These are phyloP conservation scores for Coptotermes formosanus DNA, from an alignment of 1,140 invertebrate genomes.

Conservation along the genomic window DNA sequence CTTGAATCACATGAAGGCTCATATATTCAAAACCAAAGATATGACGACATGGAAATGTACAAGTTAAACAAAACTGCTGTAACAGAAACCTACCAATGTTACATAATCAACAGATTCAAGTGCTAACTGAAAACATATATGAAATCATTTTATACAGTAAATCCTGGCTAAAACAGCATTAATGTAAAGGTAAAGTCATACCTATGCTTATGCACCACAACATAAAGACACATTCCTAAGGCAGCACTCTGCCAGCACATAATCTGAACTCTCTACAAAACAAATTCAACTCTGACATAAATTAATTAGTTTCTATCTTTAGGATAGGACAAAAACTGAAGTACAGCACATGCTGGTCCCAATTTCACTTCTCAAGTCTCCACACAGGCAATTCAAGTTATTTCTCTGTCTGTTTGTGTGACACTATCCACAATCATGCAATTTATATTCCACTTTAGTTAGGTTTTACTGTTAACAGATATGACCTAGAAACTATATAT, in stretches of 20 bases:
- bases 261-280: not conserved
- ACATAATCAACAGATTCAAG: not conserved
- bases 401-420: too few relatives aligned
- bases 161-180: not conserved
- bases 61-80: too few relatives aligned
- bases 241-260: too few relatives aligned
- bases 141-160: not conserved
- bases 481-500: too few relatives aligned
- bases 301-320: not conserved
- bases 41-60: too few relatives aligned
- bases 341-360: not conserved
- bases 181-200: too few relatives aligned
- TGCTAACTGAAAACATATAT: not conserved
- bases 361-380: not conserved
- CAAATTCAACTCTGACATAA: not conserved
- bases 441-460: not conserved
- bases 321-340: not conserved
- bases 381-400: too few relatives aligned
- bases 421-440: not conserved
- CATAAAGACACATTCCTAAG: too few relatives aligned
- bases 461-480: constrained; percentile 1
- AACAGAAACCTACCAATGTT: too few relatives aligned
- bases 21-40: too few relatives aligned
- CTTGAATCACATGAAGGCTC: too few relatives aligned
- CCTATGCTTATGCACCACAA: too few relatives aligned